phyloP scores from a whole-genome alignment of 2,113 vertebrate genomes.

The Telmatochromis brachygnathus region DNA sequence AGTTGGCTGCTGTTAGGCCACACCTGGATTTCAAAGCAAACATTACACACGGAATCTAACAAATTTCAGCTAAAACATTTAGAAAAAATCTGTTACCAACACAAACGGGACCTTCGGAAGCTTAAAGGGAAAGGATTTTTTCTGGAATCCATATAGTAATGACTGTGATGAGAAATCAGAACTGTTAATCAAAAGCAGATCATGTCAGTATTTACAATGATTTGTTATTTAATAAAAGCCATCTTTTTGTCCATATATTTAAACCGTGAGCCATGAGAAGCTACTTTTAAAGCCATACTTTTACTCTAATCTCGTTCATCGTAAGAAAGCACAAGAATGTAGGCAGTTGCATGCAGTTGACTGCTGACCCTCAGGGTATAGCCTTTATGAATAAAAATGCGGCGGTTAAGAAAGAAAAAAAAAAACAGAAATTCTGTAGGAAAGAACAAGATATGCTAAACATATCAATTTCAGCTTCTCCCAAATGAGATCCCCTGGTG shows the following conservation, averaged over 20 bases:
- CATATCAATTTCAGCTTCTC: slow-evolving; percentile 27
- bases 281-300: not conserved
- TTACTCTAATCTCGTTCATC: not conserved
- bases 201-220: not conserved
- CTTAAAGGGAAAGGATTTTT: not conserved
- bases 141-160: not conserved
- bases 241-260: not conserved
- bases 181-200: not conserved
- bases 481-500: slow-evolving; percentile 10
- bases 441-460: slow-evolving; percentile 22
- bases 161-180: not conserved
- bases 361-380: slow-evolving; percentile 19
- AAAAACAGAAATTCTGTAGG: not conserved
- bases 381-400: not conserved
- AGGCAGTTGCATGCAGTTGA: slow-evolving; percentile 4
- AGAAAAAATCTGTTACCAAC: not conserved
- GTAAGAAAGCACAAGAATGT: not conserved
- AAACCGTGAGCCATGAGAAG: not conserved
- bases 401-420: not conserved
- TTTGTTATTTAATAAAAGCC: not conserved
- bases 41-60: not conserved
- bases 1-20: not conserved
- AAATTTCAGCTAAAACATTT: not conserved
- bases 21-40: not conserved
- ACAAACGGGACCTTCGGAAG: not conserved